phyloP scores from a whole-genome alignment of 2,113 vertebrate genomes.

The Acanthochromis polyacanthus region DNA sequence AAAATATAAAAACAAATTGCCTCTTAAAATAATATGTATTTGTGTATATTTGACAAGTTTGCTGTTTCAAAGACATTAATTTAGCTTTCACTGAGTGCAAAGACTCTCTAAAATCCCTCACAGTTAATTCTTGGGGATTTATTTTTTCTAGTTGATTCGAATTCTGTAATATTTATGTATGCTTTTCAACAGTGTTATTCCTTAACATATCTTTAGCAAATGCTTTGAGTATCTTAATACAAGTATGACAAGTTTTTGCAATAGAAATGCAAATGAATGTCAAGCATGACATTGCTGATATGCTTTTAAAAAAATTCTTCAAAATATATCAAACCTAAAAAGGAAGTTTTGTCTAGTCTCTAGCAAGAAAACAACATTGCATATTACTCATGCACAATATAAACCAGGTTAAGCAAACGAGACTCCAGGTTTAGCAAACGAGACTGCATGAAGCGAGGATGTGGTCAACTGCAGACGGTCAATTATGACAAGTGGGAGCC shows the following conservation, averaged over 20 bases:
- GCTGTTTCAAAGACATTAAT: background rate
- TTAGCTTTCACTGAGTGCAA: background rate
- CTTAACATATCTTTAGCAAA: too few relatives aligned
- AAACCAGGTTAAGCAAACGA: slow-evolving; percentile 19
- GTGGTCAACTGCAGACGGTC: slow-evolving; percentile 68
- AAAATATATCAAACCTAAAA: slow-evolving; percentile 27
- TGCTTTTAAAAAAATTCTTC: slow-evolving; percentile 3
- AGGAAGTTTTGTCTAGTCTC: slow-evolving; percentile 66
- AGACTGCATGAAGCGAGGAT: slow-evolving; percentile 56
- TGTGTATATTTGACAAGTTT: too few relatives aligned
- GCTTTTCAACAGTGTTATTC: too few relatives aligned
- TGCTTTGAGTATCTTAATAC: too few relatives aligned
- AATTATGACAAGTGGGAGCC: slow-evolving; percentile 68
- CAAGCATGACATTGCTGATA: background rate
- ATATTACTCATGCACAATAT: slow-evolving; percentile 45
- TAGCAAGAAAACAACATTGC: slow-evolving; percentile 39
- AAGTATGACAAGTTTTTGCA: too few relatives aligned
- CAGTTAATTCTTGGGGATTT: background rate
- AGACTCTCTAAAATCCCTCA: background rate
- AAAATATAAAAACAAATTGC: too few relatives aligned
- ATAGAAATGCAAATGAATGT: background rate
- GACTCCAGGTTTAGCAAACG: slow-evolving; percentile 28
- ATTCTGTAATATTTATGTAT: too few relatives aligned
- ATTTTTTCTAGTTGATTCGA: background rate
- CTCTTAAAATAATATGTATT: too few relatives aligned